These are phyloP conservation scores for Melitaea athalia DNA, from an alignment of 2,888 invertebrate genomes.

Conservation along the genomic window DNA sequence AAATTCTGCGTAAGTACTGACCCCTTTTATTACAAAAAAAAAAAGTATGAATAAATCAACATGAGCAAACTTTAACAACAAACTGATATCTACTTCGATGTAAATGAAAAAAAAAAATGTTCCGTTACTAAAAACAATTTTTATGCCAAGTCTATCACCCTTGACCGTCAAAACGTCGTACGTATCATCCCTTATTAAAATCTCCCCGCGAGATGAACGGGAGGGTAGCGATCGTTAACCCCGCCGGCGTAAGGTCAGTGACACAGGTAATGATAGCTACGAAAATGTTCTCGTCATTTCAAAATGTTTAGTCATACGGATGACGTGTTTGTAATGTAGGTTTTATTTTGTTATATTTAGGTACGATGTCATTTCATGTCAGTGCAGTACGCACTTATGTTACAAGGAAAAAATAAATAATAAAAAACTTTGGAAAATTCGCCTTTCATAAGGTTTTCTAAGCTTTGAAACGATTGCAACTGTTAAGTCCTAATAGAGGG, in stretches of 20 bases:
- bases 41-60: not conserved
- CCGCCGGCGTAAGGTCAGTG: constrained; percentile 33
- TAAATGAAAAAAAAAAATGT: not conserved
- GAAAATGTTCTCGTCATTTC: not conserved
- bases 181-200: constrained; percentile 27
- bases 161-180: constrained; percentile 27
- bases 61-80: no score
- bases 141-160: constrained; percentile 11
- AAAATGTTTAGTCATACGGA: not conserved
- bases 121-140: not conserved
- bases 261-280: constrained; percentile 26
- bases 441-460: no score
- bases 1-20: no score
- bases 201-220: constrained; percentile 26
- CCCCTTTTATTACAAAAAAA: no score
- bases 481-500: no score
- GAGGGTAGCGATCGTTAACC: constrained; percentile 33
- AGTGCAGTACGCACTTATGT: no score
- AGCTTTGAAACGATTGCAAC: no score
- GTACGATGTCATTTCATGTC: no score
- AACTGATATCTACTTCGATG: no score
- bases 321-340: not conserved
- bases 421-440: no score
- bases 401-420: no score
- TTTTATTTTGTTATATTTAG: not conserved